These are phyloP conservation scores for Notiomystis cincta DNA, from an alignment of 2,113 vertebrate genomes.

Conservation along the genomic window DNA sequence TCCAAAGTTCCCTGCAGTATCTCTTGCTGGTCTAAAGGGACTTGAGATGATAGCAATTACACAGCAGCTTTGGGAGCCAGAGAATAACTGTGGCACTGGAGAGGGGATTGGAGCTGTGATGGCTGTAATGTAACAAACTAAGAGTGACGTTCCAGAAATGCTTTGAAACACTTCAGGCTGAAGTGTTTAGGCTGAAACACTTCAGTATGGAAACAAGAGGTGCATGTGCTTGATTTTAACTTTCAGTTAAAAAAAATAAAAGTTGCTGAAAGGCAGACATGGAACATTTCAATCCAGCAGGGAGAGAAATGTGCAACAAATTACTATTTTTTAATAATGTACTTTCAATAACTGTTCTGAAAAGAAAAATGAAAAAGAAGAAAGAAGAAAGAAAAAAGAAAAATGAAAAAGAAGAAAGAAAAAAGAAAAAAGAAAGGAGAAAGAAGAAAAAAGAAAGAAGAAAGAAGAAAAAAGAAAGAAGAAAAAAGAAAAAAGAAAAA, in stretches of 20 bases:
- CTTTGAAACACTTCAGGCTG: too few relatives aligned
- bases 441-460: too few relatives aligned
- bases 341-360: neutral
- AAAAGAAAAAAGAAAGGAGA: accelerated
- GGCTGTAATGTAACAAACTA: neutral
- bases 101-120: neutral
- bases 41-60: neutral
- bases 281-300: neutral
- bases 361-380: neutral
- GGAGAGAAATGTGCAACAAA: neutral
- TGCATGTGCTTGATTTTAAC: neutral
- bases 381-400: too few relatives aligned
- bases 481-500: accelerated
- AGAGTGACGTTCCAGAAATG: accelerated
- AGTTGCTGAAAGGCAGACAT: neutral
- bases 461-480: accelerated
- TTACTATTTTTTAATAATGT: neutral
- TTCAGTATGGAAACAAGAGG: neutral
- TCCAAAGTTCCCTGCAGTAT: neutral
- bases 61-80: neutral
- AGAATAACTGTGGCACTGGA: neutral
- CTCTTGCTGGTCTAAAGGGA: neutral
- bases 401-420: accelerated
- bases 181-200: neutral
- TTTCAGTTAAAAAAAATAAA: neutral